Base-by-base conservation (phyloP, 2,797 vertebrate species). In the Podargus strigoides region DNA sequence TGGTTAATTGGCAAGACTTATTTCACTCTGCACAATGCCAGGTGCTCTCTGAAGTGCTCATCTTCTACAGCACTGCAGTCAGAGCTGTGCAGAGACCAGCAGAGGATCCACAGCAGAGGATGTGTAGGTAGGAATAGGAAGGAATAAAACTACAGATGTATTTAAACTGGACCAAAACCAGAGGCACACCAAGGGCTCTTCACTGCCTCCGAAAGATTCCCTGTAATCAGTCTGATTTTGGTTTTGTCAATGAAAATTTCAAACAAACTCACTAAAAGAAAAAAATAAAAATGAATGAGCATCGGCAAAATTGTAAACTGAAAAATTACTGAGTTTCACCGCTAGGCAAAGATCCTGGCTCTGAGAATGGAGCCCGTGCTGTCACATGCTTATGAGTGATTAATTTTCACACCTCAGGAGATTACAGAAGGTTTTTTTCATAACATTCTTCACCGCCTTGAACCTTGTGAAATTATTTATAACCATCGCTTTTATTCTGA, bases 321-420 rank as follows among this genome's bases (percentile, higher is more conserved):
- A 23, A 70, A 70, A 76, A 70, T 39, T 21, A 49, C 24, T 39
- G 27, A 72, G 28, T 87, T 82, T 36, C 63, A 3, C 32, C 67
- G 67, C 26, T 55, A 27, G 28, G 60, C 13, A 30, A 79, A 79
- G 50, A 53, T 85, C 46, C 72, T 17, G 30, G 55, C 37, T 83
- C 0, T 13, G 24, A 30, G 22, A 4, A 36, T 1, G 8, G 63
- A 83, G 76, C 55, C n/a, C 72, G 7, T 24, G 22, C 47, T 94
- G 76, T 52, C 72, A 68, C 59, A 66, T n/a, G 58, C 36, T 82
- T 55, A 15, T 4, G 18, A 87, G 83, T 83, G 72, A 93, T 79
- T 85, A 79, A 85, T 95, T 88, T 88, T 87, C 86, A 93, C 76
- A 88, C 83, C 87, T 82, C 27, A 52, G 75, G 58, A 89, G 62